Base-by-base conservation (phyloP, 2,888 invertebrate species). In the Ctena decussata region DNA sequence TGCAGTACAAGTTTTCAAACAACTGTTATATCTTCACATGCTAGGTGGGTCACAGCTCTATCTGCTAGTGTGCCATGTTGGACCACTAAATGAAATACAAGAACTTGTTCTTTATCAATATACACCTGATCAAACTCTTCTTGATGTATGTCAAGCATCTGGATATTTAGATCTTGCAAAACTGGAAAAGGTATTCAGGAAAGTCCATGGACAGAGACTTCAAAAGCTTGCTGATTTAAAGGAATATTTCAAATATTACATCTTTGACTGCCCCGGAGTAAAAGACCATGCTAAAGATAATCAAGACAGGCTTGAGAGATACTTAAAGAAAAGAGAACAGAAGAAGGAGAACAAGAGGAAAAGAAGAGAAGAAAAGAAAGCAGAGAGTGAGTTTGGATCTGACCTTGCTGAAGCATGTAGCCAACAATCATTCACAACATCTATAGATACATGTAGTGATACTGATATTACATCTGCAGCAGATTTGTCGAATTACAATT, bases 21-120 rank as follows among this genome's bases (percentile, higher is more conserved):
- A 89, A 46, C 74, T 84, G n/a, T 30, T 91, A 41, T 83, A 69
- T 39, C 69, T 39, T 5, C 80, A 86, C 30, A 21, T 86, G 41
- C 77, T 85, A 46, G 57, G 57, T 24, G 49, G 81, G 24, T 74
- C 80, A 30, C 80, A 60, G 2, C 88, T 84, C 71, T 85, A 83
- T 32, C 49, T 90, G 18, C 60, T 90, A 15, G 89, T 87, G 15
- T 80, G 84, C 73, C 91, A 90, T 57, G 27, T 89, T 32, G 91
- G 91, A 30, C 91, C 91, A 37, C 57, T 91, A 21, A 86, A 89
- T 35, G 87, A 90, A 18, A 85, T 80, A 18, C 85, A 89, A n/a
- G 81, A 87, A 70, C 37, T 91, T n/a, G 84, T 86, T 65, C 77
- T 91, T 41, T 91, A 91, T 73, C 78, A 89, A 71, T 89, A 87